Base-by-base conservation (phyloP, 92 coral and sea anemone genomes). In the Zoanthus sansibaricus region DNA sequence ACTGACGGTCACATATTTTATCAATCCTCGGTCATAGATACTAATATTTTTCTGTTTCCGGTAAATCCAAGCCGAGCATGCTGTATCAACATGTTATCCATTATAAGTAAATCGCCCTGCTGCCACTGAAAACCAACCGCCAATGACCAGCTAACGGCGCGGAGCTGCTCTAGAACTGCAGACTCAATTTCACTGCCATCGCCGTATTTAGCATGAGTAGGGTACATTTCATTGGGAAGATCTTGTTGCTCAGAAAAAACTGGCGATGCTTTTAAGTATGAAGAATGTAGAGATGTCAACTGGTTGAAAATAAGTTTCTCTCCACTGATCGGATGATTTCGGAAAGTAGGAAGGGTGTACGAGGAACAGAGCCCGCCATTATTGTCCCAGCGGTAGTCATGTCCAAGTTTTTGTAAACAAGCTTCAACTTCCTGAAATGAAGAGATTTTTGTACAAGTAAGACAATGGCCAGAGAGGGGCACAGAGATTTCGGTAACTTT, bases 91-190 rank as follows among this genome's bases (percentile, higher is more conserved):
- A 92, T 44, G 64, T 92, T 92, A 79, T 92, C 93, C 58, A 92
- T 9, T 6, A 90, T 89, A 14, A 92, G 42, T 54, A 92, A 16
- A 49, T 92, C 95, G 7, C 87, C 75, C 48, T 48, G 75, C 64
- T 82, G 86, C 91, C 90, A 89, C 51, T 87, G 87, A 61, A 86
- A 83, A 6, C 96, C 94, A 5, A 94, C 94, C 10, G 93, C 87
- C 77, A 88, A 77, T 14, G 61, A 42, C 94, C 97, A 94, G 13
- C 83, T 52, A 8, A 72, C 73, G 31, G 86, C 90, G 31, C 94
- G 92, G 62, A 94, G 51, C 89, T 91, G 96, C 71, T 91, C 89
- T 8, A 91, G 21, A 20, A 84, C 88, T 47, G 90, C 96, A 72
- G 88, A 91, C 66, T 89, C 93, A 10, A 94, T 87, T 33, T 55